These are phyloP conservation scores for Chionomys nivalis DNA, from an alignment of 2,113 vertebrate genomes.

Conservation along the genomic window DNA sequence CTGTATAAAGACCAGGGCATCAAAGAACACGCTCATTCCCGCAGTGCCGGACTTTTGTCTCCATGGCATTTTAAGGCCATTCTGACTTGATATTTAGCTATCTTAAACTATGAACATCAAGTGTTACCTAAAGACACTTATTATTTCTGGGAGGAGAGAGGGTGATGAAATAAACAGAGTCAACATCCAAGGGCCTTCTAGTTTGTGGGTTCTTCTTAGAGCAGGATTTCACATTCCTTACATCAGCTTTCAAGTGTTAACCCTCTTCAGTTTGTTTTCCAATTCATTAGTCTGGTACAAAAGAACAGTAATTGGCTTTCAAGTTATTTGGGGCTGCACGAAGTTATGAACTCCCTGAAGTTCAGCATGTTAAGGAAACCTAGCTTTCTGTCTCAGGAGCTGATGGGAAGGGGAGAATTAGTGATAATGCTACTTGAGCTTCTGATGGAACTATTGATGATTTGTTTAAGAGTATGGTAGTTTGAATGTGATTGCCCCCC, in stretches of 20 bases:
- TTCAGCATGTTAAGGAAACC: neutral
- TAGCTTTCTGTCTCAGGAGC: neutral
- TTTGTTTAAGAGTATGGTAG: neutral
- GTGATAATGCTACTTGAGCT: neutral
- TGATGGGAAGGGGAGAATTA: neutral
- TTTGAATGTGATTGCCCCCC: neutral
- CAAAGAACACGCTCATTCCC: neutral
- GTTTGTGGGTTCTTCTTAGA: neutral
- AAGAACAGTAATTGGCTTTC: conserved; percentile 2
- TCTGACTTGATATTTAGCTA: neutral
- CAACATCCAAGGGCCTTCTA: neutral
- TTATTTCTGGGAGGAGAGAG: neutral
- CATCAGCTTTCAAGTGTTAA: neutral
- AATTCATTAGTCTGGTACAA: neutral
- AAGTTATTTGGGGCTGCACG: neutral
- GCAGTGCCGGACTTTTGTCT: neutral
- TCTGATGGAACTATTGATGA: neutral
- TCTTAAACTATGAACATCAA: neutral
- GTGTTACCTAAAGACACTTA: neutral
- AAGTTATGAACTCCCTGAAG: neutral
- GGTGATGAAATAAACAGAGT: neutral
- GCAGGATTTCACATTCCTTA: neutral
- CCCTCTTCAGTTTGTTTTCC: neutral
- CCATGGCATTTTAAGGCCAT: neutral
- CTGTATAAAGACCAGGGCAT: neutral